Percentiles rank a stretch among this genome's conserved stretches.
phyloP scores from a whole-genome alignment of 2,888 invertebrate genomes.

The Holacanthella duospinosa region DNA sequence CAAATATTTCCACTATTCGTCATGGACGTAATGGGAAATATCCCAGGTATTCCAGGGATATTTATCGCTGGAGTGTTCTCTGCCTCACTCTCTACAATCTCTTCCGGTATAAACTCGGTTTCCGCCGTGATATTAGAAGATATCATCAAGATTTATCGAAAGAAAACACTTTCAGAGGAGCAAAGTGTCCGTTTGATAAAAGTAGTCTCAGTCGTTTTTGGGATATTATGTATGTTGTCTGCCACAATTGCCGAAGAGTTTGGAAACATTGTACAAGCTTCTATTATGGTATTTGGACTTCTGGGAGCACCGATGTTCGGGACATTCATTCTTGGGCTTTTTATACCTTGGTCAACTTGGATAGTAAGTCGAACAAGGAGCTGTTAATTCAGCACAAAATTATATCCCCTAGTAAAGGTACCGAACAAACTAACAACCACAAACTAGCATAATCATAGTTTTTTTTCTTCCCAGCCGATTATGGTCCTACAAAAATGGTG shows the following conservation, averaged over 20 bases:
- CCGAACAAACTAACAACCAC: no score
- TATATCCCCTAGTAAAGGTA: no score
- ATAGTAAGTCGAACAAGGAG: neutral
- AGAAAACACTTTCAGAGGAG: neutral
- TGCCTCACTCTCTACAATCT: constrained; percentile 4
- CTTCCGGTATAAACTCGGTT: constrained; percentile 5
- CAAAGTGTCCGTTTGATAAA: neutral
- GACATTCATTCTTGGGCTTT: constrained; percentile 5
- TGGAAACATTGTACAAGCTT: constrained; percentile 8
- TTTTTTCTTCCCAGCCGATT: no score
- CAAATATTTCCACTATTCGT: constrained; percentile 82
- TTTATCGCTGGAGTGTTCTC: constrained; percentile 8
- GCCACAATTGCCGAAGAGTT: neutral
- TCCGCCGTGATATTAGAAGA: constrained; percentile 7
- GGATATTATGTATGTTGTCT: neutral
- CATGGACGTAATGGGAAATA: constrained; percentile 63
- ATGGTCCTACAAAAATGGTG: no score
- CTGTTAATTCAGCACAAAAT: no score
- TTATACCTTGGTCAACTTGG: neutral
- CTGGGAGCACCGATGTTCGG: constrained; percentile 10
- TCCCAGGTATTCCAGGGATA: constrained; percentile 42
- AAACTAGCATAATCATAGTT: no score
- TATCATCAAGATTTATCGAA: neutral
- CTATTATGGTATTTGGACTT: constrained; percentile 7
- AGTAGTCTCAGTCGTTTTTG: neutral